Percentiles rank a stretch among this genome's conserved stretches.
phyloP scores from a whole-genome alignment of 30 jellyfish, hydroid and myxozoan species.

The Pseudorhiza aurosa region DNA sequence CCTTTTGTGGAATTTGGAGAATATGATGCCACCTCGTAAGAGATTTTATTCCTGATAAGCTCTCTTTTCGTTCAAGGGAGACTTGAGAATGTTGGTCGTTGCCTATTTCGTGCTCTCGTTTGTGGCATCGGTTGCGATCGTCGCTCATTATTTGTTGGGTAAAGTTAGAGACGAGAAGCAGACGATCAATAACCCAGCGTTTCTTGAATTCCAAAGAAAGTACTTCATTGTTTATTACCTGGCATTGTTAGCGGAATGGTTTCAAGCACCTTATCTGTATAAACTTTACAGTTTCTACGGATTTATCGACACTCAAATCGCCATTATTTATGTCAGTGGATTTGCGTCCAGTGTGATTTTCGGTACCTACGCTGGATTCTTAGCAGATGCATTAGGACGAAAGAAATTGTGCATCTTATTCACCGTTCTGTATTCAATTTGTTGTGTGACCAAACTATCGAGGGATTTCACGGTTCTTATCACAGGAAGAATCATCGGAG shows the following conservation, averaged over 20 bases:
- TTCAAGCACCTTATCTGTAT: conserved; percentile 96
- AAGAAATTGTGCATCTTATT: conserved; percentile 85
- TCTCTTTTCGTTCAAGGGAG: too few species aligned
- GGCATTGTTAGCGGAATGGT: conserved; percentile 99
- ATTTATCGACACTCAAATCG: conserved; percentile 94
- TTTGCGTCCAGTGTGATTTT: conserved; percentile 92
- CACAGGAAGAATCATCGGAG: conserved; percentile 90
- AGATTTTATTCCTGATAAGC: too few species aligned
- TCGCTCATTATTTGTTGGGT: conserved; percentile 30
- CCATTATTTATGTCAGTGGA: conserved; percentile 92
- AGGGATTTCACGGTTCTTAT: conserved; percentile 64
- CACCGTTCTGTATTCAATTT: conserved; percentile 81
- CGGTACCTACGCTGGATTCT: conserved; percentile 90
- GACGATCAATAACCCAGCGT: conserved; percentile 82
- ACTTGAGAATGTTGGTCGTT: conserved; percentile 78
- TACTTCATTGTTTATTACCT: conserved; percentile 83
- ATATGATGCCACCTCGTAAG: too few species aligned
- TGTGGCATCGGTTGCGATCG: conserved; percentile 47
- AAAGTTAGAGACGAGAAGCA: conserved; percentile 31
- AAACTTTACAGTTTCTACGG: conserved; percentile 87
- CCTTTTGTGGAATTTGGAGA: too few species aligned
- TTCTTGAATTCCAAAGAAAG: conserved; percentile 73
- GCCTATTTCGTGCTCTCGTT: conserved; percentile 68
- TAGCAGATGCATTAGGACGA: conserved; percentile 90
- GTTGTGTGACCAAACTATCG: conserved; percentile 86